Conservation (phyloP, 1,140 invertebrate genomes). For the Bombus vancouverensis region DNA sequence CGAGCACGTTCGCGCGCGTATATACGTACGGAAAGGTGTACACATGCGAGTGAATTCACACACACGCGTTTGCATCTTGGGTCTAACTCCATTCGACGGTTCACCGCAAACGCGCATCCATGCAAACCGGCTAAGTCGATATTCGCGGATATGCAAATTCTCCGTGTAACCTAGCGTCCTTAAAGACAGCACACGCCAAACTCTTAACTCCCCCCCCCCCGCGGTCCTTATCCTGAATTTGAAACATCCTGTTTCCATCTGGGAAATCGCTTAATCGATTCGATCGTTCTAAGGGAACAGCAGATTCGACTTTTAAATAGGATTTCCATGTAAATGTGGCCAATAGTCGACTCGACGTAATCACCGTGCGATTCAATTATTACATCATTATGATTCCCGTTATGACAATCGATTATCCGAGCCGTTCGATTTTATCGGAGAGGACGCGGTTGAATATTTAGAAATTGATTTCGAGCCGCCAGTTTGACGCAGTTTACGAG, state of each 20-base stretch:
- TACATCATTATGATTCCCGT: slow-evolving; percentile 9
- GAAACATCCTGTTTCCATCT: neutral
- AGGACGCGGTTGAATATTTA: neutral
- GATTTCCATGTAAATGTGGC: neutral
- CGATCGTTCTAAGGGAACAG: neutral
- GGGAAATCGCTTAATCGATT: neutral
- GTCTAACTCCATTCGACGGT: slow-evolving; percentile 30
- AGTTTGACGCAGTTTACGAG: neutral
- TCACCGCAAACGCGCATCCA: slow-evolving; percentile 32
- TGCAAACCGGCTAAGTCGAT: slow-evolving; percentile 30
- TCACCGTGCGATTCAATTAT: slow-evolving; percentile 17
- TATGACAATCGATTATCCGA: slow-evolving; percentile 1
- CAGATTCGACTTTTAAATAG: slow-evolving; percentile 13
- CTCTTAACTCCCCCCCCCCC: no score
- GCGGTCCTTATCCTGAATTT: neutral
- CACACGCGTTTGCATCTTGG: neutral
- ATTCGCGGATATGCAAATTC: slow-evolving; percentile 53
- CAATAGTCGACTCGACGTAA: neutral
- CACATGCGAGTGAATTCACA: neutral
- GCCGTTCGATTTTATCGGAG: neutral
- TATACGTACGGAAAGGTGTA: no score
- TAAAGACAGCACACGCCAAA: neutral
- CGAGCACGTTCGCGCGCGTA: neutral
- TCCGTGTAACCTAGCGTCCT: neutral
- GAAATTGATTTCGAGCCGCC: slow-evolving; percentile 30